Base-by-base conservation (phyloP, 2,888 invertebrate genomes). In the Chydorus sphaericus region DNA sequence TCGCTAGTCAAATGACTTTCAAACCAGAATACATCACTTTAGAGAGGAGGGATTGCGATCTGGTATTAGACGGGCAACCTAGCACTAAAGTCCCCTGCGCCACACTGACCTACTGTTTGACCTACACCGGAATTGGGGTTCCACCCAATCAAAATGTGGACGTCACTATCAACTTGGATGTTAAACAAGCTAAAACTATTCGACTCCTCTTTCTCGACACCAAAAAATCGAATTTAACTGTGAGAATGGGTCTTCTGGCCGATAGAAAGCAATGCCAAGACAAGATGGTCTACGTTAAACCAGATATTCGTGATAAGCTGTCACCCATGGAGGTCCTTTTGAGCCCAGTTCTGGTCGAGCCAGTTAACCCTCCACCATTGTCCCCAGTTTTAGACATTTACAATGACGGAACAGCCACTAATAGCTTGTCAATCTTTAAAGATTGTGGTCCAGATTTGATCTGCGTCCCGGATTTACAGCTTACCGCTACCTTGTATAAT, bases 361-460 rank as follows among this genome's bases (percentile, higher is more conserved):
- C 87, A 68, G 63, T 65, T 38, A 62, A 63, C 37, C 8, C 23
- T 23, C 66, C 67, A 44, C 63, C 67, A 37, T 28, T 44, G 23
- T 20, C 44, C 14, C 5, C 44, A 10, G 10, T 44, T 6, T 26
- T 44, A 28, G 44, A 44, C 28, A 44, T 44, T 44, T 44, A 44
- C 26, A 16, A 23, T 3, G 28, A 44, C 5, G 44, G 44, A 10
- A 74, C 78, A 1, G 77, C 80, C 60, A 78, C 79, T 4, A 88
- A 88, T 69, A 79, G 83, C 0, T 77, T 91, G 44, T 81, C 80
- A 63, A 89, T 96, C 56, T 82, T 84, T 68, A 94, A 93, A 76
- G 88, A 96, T 68, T 98, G 97, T 68, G 96, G 96, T 1, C 68
- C 77, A 1, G 94, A 97, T 67, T 90, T 94, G 65, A 75, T 89